Evolutionary conservation across 2,797 vertebrate genomes (phyloP).

Genomic region (Smutsia gigantea): DNA sequence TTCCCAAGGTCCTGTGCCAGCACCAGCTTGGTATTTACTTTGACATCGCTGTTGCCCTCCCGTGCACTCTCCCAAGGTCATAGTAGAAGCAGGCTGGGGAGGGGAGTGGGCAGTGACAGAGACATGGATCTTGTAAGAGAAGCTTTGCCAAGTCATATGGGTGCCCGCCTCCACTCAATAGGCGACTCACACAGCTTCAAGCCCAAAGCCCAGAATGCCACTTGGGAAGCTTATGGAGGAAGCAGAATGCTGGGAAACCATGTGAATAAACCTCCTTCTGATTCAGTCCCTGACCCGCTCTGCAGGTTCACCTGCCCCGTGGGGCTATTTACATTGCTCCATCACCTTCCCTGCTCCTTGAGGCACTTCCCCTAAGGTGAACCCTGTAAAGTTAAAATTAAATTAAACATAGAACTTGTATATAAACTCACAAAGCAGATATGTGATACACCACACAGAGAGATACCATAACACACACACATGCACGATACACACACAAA

Average conservation of each 20-base stretch:
- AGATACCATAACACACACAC: neutral
- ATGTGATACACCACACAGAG: neutral
- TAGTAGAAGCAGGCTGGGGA: neutral
- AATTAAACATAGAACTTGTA: neutral
- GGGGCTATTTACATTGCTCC: neutral
- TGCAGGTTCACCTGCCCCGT: neutral
- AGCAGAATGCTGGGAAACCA: neutral
- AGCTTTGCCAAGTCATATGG: neutral
- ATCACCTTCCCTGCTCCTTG: neutral
- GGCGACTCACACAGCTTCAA: neutral
- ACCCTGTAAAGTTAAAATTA: neutral
- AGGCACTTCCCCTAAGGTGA: neutral
- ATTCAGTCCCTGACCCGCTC: neutral
- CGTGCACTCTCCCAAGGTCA: conserved; percentile 26
- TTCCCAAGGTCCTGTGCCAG: neutral
- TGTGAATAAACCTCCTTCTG: rapidly evolving
- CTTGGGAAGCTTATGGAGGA: neutral
- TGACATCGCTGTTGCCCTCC: neutral
- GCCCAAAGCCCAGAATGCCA: neutral
- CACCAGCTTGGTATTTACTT: neutral
- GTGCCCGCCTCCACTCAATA: neutral
- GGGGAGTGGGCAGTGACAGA: rapidly evolving
- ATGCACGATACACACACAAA: neutral
- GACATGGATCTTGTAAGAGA: neutral
- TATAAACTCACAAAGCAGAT: neutral